phyloP scores from a whole-genome alignment of 2,113 vertebrate species.

The Centrocercus urophasianus region DNA sequence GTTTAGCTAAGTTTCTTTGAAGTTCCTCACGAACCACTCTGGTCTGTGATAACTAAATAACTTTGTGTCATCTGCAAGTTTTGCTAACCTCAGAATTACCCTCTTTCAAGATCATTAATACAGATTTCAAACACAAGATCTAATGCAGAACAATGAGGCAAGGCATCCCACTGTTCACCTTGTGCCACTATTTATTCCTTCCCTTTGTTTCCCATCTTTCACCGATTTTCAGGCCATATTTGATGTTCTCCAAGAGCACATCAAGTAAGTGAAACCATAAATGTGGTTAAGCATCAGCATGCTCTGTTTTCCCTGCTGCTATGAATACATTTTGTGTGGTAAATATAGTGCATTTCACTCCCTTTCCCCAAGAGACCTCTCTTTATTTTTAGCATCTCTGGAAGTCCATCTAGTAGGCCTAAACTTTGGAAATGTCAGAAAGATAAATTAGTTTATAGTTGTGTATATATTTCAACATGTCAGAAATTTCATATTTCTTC shows the following conservation, averaged over 20 bases:
- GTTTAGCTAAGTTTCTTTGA: slow-evolving; percentile 53
- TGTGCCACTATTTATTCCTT: slow-evolving; percentile 56
- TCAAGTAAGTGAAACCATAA: slow-evolving; percentile 48
- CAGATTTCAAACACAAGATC: slow-evolving; percentile 35
- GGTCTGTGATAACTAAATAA: slow-evolving; percentile 52
- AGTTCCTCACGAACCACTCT: slow-evolving; percentile 34
- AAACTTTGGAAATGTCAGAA: neutral
- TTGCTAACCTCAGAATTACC: slow-evolving; percentile 59
- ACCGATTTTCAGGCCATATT: neutral
- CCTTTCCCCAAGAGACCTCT: neutral
- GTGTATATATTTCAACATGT: neutral
- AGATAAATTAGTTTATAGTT: neutral
- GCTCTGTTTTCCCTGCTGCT: neutral
- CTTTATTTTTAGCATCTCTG: neutral
- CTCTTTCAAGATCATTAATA: slow-evolving; percentile 62
- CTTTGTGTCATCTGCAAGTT: slow-evolving; percentile 60
- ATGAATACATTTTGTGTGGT: neutral
- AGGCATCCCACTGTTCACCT: slow-evolving; percentile 67
- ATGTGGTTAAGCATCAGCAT: neutral
- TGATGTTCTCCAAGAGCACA: slow-evolving; percentile 33
- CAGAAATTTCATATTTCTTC: neutral
- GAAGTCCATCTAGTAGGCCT: neutral
- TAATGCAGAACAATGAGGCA: slow-evolving; percentile 29
- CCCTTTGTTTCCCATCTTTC: slow-evolving; percentile 57
- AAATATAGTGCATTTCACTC: neutral